Conservation (phyloP, 1,140 invertebrate genomes). For the Cyclargus thomasi region DNA sequence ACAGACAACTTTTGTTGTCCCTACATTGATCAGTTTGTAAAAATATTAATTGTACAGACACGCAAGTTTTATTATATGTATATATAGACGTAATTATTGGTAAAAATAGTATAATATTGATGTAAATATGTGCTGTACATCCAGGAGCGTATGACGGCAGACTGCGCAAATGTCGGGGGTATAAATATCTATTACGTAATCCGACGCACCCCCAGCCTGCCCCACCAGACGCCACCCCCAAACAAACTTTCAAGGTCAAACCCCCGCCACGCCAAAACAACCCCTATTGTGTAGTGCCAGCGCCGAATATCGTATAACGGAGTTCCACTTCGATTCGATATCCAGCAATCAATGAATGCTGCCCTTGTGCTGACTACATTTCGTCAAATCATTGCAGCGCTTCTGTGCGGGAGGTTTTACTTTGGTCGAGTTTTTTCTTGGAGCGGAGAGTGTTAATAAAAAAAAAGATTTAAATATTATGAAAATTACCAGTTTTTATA, state of each 20-base stretch:
- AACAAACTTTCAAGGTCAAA: constrained; percentile 44
- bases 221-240: constrained; percentile 32
- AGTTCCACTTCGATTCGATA: constrained; percentile 29
- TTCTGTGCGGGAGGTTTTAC: neutral
- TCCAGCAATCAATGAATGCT: constrained; percentile 53
- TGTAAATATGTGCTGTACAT: neutral
- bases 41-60: too few relatives aligned
- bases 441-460: too few relatives aligned
- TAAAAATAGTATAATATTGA: too few relatives aligned
- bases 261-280: constrained; percentile 15
- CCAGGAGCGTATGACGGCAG: constrained; percentile 13
- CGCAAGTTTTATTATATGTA: too few relatives aligned
- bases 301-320: constrained; percentile 19
- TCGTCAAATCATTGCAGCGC: neutral
- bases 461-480: too few relatives aligned
- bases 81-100: too few relatives aligned
- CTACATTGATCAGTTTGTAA: too few relatives aligned
- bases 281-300: constrained; percentile 25
- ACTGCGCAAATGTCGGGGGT: constrained; percentile 25
- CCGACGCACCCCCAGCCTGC: constrained; percentile 34
- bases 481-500: too few relatives aligned
- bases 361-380: constrained; percentile 27
- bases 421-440: too few relatives aligned
- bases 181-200: constrained; percentile 57
- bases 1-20: too few relatives aligned